Conservation (phyloP, 2,797 vertebrate species). For the Otolemur crassicaudatus region DNA sequence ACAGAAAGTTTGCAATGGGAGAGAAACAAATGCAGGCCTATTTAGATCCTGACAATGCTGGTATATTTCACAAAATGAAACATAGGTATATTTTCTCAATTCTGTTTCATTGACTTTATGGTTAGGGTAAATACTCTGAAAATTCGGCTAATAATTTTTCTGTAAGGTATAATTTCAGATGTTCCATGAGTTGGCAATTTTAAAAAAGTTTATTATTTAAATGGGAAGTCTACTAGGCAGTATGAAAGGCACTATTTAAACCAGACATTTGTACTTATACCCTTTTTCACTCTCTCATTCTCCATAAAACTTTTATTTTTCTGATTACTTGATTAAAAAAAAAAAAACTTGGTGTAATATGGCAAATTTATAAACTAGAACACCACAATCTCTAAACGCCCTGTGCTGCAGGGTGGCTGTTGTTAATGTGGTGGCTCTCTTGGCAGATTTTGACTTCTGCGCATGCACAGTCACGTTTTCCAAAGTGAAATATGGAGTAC, state of each 20-base stretch:
- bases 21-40: not conserved
- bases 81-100: slow-evolving; percentile 1
- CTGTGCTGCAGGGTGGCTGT: not conserved
- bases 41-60: not conserved
- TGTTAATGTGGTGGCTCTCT: not conserved
- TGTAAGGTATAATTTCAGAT: not conserved
- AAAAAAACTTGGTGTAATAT: not conserved
- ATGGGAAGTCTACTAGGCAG: not conserved
- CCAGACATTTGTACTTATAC: not conserved
- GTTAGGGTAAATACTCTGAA: not conserved
- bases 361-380: not conserved
- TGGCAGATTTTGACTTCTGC: not conserved
- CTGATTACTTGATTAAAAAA: not conserved
- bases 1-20: not conserved
- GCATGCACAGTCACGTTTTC: not conserved
- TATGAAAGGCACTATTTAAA: not conserved
- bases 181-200: not conserved
- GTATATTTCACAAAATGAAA: slow-evolving; percentile 21
- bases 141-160: not conserved
- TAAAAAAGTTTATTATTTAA: not conserved
- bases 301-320: not conserved
- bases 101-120: not conserved
- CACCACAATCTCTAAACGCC: not conserved
- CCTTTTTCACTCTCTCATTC: not conserved
- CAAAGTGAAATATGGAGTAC: not conserved